phyloP scores from a whole-genome alignment of 2,797 vertebrate genomes.

The Leucoraja ocellata region DNA sequence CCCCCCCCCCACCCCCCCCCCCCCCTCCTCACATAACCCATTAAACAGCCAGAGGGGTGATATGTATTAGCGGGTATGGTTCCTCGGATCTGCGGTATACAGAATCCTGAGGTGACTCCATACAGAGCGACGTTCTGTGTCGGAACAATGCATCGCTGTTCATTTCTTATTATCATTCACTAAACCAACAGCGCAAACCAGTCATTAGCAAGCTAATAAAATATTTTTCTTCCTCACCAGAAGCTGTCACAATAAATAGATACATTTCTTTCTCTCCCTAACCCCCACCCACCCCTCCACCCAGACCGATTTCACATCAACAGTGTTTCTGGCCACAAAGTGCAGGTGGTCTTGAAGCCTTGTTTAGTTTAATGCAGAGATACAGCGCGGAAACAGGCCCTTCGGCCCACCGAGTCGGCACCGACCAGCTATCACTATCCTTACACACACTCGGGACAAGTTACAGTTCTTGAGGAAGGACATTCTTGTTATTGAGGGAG shows the following conservation, averaged over 20 bases:
- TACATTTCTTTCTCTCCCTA: slow-evolving; percentile 46
- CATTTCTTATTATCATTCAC: slow-evolving; percentile 61
- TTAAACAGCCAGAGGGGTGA: slow-evolving; percentile 70
- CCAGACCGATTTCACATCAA: slow-evolving; percentile 44
- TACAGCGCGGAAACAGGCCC: too few species aligned
- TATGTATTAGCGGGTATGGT: slow-evolving; percentile 68
- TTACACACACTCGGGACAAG: too few species aligned
- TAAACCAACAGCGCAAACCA: slow-evolving; percentile 58
- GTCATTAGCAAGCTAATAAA: slow-evolving; percentile 67
- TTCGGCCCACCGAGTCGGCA: too few species aligned
- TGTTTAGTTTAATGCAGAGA: too few species aligned
- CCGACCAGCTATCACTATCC: too few species aligned
- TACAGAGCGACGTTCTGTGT: slow-evolving; percentile 74
- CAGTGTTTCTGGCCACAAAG: slow-evolving; percentile 43
- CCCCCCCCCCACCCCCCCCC: slow-evolving; percentile 70
- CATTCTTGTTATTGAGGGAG: too few species aligned
- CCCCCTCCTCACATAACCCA: slow-evolving; percentile 68
- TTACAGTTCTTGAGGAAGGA: too few species aligned
- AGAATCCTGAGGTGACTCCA: slow-evolving; percentile 72
- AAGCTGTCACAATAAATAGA: slow-evolving; percentile 73
- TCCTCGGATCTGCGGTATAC: slow-evolving; percentile 64
- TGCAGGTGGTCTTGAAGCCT: slow-evolving; percentile 39
- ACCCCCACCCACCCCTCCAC: too few species aligned
- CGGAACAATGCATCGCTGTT: slow-evolving; percentile 77
- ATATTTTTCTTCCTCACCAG: slow-evolving; percentile 72